Conservation (phyloP, 2,113 vertebrate genomes). For the Callipepla squamata region DNA sequence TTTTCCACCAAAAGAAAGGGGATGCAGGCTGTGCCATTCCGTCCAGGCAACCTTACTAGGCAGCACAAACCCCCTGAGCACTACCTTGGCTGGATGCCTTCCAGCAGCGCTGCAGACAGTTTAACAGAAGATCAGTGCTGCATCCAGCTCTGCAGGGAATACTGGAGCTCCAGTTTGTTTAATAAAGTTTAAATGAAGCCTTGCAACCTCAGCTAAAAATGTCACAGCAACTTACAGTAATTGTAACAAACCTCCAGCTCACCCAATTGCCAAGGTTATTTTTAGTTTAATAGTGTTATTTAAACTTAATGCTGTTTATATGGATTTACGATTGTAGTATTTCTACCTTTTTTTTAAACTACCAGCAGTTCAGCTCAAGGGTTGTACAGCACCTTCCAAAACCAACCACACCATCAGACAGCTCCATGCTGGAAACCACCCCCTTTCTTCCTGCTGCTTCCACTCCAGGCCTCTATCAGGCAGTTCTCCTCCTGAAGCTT, state of each 20-base stretch:
- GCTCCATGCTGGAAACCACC: rapidly evolving
- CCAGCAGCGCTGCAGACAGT: neutral
- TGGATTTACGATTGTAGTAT: neutral
- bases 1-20: neutral
- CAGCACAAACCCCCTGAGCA: neutral
- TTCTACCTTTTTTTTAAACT: neutral
- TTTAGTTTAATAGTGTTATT: slow-evolving; percentile 16
- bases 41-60: neutral
- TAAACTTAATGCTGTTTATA: slow-evolving; percentile 7
- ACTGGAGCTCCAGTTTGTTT: slow-evolving; percentile 27
- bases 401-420: no score
- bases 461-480: neutral
- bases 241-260: slow-evolving; percentile 4
- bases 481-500: neutral
- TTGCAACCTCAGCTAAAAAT: slow-evolving; percentile 48
- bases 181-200: slow-evolving; percentile 65
- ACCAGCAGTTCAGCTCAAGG: neutral
- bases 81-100: neutral
- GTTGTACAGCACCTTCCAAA: neutral
- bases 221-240: neutral
- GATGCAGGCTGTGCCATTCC: neutral
- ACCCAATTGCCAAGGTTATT: neutral
- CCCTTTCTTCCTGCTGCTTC: neutral
- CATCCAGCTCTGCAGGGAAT: slow-evolving; percentile 39
- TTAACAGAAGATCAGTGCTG: slow-evolving; percentile 27